A percentile compares a stretch with the other conserved stretches of the same genome.
phyloP scores from a whole-genome alignment of 2,888 invertebrate species.

The Papilio elwesi region DNA sequence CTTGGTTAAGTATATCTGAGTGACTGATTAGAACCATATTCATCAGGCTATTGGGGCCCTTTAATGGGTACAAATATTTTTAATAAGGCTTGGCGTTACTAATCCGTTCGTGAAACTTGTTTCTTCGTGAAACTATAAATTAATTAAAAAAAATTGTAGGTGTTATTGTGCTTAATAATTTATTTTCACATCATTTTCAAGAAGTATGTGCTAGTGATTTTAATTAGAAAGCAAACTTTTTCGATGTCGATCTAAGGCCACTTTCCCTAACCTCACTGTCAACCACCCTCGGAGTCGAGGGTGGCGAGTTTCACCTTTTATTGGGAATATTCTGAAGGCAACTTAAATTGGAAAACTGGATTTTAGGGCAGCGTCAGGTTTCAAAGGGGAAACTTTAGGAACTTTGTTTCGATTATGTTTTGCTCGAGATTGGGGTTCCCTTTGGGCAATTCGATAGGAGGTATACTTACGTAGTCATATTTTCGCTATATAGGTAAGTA shows the following conservation, averaged over 20 bases:
- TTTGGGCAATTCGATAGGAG: slow-evolving; percentile 37
- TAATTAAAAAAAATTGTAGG: too few species aligned
- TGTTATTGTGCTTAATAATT: too few species aligned
- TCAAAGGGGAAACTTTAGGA: slow-evolving; percentile 49
- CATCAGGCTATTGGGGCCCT: too few species aligned
- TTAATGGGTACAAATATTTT: not conserved
- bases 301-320: slow-evolving; percentile 52
- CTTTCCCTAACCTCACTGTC: slow-evolving; percentile 38
- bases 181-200: too few species aligned
- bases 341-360: slow-evolving; percentile 62
- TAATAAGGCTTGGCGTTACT: not conserved
- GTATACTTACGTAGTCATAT: not conserved
- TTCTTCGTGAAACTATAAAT: too few species aligned
- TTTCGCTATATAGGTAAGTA: too few species aligned
- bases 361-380: slow-evolving; percentile 47
- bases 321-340: slow-evolving; percentile 57
- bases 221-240: slow-evolving; percentile 33
- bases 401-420: slow-evolving; percentile 43
- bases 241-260: slow-evolving; percentile 33
- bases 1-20: too few species aligned
- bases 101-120: too few species aligned
- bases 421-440: slow-evolving; percentile 30
- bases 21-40: too few species aligned
- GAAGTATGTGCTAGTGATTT: slow-evolving; percentile 6
- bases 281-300: slow-evolving; percentile 40